Evolutionary conservation across 2,888 invertebrate species (phyloP), one percentile per base, ranked within the genome.

Genomic region (Oxyteleia sp.): DNA sequence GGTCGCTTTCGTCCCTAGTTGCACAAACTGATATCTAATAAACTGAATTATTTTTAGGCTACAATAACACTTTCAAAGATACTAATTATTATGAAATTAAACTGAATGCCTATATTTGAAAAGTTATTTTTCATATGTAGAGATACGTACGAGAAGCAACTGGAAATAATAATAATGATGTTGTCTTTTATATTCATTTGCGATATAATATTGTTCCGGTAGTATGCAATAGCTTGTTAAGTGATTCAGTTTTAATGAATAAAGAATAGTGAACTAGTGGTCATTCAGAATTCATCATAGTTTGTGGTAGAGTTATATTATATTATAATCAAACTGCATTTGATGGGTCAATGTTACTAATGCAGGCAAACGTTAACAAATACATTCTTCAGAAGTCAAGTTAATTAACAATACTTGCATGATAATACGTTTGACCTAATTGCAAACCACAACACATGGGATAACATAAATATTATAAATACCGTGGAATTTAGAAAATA

Each of bases 261-360:
- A 38, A 4, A 38, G 5, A 38, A 38, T 38, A 38, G 3, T 38
- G 38, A 38, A 38, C 11, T 38, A 38, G 38, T 38, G 38, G 38
- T 38, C 38, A 38, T 38, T 38, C 38, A 38, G 38, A 38, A 11
- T 38, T 38, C 10, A 38, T 11, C 38, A n/a, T 38, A 38, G 38
- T 38, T 38, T 38, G 38, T 10, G 11, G 38, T 38, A n/a, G 11
- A 38, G 38, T 38, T 38, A 38, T 38, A 38, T 7, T 38, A 38
- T 38, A 38, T 7, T 38, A 38, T 38, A 38, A 38, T 38, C 38
- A 38, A 38, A 38, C 38, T 11, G 38, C n/a, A n/a, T 38, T 38
- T n/a, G n/a, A 7, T 38, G 2, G 38, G n/a, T 38, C 38, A 38
- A 38, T 38, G 38, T 38, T 38, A 38, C 38, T 38, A 38, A 38